Conservation (phyloP, 2,113 vertebrate species). For the Sylvicapra grimmia region DNA sequence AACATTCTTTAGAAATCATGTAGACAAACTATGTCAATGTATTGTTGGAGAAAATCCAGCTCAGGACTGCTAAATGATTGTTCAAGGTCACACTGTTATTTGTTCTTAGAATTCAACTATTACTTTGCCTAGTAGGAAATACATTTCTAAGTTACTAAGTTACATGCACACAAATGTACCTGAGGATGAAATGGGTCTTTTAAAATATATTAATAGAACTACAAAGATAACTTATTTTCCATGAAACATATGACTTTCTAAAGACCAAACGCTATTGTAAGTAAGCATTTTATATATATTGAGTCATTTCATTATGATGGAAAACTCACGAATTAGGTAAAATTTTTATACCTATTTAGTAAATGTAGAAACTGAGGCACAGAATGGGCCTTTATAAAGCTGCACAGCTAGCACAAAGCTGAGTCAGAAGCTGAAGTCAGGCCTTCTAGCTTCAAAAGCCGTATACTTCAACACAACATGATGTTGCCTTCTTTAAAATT, state of each 20-base stretch:
- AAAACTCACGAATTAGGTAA: neutral
- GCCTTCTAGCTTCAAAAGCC: neutral
- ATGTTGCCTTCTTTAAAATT: neutral
- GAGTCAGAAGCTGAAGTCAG: neutral
- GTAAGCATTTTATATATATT: neutral
- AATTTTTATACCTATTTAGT: neutral
- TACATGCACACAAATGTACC: neutral
- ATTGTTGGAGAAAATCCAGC: neutral
- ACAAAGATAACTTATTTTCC: neutral
- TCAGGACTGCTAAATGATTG: neutral
- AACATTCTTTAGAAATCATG: neutral
- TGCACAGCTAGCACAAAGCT: neutral
- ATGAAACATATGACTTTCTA: neutral
- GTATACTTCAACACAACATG: neutral
- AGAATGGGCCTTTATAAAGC: neutral
- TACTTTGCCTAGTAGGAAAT: neutral
- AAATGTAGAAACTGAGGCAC: neutral
- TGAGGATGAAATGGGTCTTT: neutral
- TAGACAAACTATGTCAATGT: neutral
- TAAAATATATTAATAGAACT: neutral
- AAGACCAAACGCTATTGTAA: neutral
- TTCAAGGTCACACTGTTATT: neutral
- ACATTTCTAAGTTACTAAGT: neutral
- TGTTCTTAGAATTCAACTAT: neutral
- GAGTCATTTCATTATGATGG: neutral